Conservation (phyloP, 2,888 invertebrate species). For the Drosophila acutilabella region DNA sequence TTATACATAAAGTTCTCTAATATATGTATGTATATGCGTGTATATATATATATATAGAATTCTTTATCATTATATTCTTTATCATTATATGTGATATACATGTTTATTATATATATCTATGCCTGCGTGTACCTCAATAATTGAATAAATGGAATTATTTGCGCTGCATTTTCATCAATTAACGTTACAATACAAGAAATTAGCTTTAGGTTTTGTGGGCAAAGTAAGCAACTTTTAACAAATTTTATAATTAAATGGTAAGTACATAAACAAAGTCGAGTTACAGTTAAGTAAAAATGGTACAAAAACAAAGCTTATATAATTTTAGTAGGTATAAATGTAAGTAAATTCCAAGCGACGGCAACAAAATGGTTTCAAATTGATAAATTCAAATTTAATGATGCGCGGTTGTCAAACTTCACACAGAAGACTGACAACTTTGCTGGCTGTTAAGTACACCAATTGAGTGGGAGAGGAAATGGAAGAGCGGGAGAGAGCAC, state of each 20-base stretch:
- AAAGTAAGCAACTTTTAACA: conserved; percentile 21
- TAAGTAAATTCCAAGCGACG: conserved; percentile 66
- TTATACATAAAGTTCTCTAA: conserved; percentile 67
- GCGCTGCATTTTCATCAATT: conserved; percentile 63
- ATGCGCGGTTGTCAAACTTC: conserved; percentile 6
- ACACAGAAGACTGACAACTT: not conserved
- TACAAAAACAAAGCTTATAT: conserved; percentile 23
- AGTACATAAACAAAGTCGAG: conserved; percentile 39
- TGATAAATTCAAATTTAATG: conserved; percentile 46
- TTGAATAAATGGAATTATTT: conserved; percentile 76
- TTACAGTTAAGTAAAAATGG: conserved; percentile 15
- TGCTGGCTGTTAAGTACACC: conserved; percentile 35
- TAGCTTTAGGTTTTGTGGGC: not conserved
- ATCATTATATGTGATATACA: conserved; percentile 48
- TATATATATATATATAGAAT: conserved; percentile 59
- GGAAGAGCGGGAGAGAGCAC: conserved; percentile 14
- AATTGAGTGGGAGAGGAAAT: conserved; percentile 15
- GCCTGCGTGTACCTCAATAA: conserved; percentile 64
- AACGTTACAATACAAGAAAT: conserved; percentile 14
- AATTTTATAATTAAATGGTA: conserved; percentile 36
- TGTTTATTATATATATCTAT: conserved; percentile 43
- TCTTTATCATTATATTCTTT: conserved; percentile 45
- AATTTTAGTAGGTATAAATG: conserved; percentile 9
- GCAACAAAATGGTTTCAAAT: conserved; percentile 62
- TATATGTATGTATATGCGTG: conserved; percentile 63